phyloP scores from a whole-genome alignment of 2,888 invertebrate genomes.

The Dasysyrphus tricinctus region DNA sequence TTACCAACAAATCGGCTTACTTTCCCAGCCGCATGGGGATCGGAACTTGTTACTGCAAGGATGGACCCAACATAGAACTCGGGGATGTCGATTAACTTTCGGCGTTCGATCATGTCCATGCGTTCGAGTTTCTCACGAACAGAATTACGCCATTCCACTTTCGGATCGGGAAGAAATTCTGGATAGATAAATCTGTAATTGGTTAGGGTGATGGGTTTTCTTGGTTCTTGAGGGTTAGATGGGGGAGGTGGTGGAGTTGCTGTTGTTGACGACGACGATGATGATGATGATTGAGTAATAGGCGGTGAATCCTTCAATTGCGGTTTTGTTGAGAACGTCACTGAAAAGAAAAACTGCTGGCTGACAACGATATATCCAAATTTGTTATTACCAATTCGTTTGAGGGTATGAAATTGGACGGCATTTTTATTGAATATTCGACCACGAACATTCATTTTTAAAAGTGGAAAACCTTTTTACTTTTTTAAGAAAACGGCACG shows the following conservation, averaged over 20 bases:
- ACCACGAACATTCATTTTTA: slow-evolving; percentile 73
- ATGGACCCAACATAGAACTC: slow-evolving; percentile 99
- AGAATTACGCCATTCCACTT: slow-evolving; percentile 89
- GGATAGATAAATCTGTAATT: slow-evolving; percentile 91
- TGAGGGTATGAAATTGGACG: slow-evolving; percentile 52
- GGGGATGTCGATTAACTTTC: slow-evolving; percentile 91
- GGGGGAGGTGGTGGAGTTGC: not conserved
- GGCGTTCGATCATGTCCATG: slow-evolving; percentile 94
- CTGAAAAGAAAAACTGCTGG: slow-evolving; percentile 32
- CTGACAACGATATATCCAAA: not conserved
- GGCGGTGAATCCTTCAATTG: slow-evolving; percentile 58
- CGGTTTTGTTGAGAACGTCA: slow-evolving; percentile 74
- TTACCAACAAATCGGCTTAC: slow-evolving; percentile 86
- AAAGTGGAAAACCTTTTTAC: not conserved
- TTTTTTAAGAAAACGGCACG: not conserved
- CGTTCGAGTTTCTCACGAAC: slow-evolving; percentile 95
- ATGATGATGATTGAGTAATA: slow-evolving; percentile 65
- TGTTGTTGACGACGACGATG: slow-evolving; percentile 6
- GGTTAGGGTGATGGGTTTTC: slow-evolving; percentile 81
- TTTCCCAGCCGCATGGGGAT: slow-evolving; percentile 93
- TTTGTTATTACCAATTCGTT: slow-evolving; percentile 67
- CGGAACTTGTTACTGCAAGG: slow-evolving; percentile 93
- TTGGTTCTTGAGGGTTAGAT: slow-evolving; percentile 69
- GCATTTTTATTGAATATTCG: slow-evolving; percentile 60
- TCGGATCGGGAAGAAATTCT: slow-evolving; percentile 96